A percentile compares a stretch with the other conserved stretches of the same genome.
phyloP scores from a whole-genome alignment of 2,888 invertebrate genomes.

The Gymnosoma rotundatum region DNA sequence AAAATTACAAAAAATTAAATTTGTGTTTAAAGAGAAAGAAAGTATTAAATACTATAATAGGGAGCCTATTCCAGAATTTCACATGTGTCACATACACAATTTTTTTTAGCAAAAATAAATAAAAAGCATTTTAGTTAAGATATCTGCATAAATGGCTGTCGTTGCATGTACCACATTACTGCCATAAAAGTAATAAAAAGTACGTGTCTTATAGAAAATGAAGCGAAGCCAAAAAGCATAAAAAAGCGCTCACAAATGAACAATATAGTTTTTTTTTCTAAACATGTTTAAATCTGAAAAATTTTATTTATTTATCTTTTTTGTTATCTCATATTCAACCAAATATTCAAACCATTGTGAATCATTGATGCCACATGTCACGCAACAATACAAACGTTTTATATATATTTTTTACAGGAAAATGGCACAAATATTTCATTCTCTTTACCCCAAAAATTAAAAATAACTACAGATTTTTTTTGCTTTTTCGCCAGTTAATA shows the following conservation, averaged over 20 bases:
- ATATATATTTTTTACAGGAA: conserved; percentile 22
- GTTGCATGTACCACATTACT: conserved; percentile 77
- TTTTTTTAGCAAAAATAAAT: conserved; percentile 29
- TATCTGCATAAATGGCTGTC: conserved; percentile 35
- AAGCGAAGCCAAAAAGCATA: conserved; percentile 27
- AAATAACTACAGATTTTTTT: conserved; percentile 23
- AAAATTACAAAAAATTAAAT: conserved; percentile 11
- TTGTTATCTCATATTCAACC: conserved; percentile 70
- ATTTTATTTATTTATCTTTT: conserved; percentile 3
- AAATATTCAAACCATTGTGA: conserved; percentile 71
- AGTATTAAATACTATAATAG: conserved; percentile 14
- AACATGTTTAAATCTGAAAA: conserved; percentile 54
- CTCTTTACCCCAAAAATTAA: not conserved
- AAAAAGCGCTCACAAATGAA: conserved; percentile 8
- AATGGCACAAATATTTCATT: conserved; percentile 15
- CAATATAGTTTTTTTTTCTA: conserved; percentile 33
- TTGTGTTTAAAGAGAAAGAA: conserved; percentile 23
- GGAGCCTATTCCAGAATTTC: too few species aligned
- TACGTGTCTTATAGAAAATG: conserved; percentile 71
- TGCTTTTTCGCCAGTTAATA: conserved; percentile 13
- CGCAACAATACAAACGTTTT: conserved; percentile 56
- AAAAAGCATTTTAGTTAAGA: conserved; percentile 38
- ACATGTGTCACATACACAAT: conserved; percentile 21
- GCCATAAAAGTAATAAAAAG: conserved; percentile 78
- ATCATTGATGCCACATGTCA: conserved; percentile 71